Conservation (phyloP, 2,888 invertebrate genomes). For the Bellardia pandia region DNA sequence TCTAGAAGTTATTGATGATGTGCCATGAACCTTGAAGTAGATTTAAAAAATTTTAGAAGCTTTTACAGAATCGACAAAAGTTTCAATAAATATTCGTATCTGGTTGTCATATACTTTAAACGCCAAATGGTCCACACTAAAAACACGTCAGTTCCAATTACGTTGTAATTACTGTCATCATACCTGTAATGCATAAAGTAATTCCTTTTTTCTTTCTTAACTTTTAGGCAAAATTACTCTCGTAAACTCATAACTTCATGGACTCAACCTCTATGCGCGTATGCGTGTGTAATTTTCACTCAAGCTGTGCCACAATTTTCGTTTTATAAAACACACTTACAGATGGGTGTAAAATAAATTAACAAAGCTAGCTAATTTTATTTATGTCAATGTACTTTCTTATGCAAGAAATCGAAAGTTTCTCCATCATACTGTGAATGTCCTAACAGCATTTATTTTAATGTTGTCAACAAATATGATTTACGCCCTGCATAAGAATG, state of each 20-base stretch:
- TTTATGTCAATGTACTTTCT: too few relatives aligned
- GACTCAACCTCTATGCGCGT: slow-evolving; percentile 1
- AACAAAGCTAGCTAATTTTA: background rate
- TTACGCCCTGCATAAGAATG: too few relatives aligned
- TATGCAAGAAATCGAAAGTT: too few relatives aligned
- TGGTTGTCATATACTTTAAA: background rate
- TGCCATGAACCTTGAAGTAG: slow-evolving; percentile 58
- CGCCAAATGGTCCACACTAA: slow-evolving; percentile 21
- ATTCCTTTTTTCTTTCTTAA: slow-evolving; percentile 17
- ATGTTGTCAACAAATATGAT: too few relatives aligned
- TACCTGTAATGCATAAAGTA: slow-evolving; percentile 57
- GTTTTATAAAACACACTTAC: background rate
- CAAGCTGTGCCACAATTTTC: slow-evolving; percentile 37
- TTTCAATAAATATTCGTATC: background rate
- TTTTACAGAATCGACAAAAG: background rate
- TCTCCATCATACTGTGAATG: too few relatives aligned
- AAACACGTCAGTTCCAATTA: slow-evolving; percentile 50
- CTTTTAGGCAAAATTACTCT: slow-evolving; percentile 11
- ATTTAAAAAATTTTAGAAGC: slow-evolving; percentile 18
- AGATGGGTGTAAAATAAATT: background rate
- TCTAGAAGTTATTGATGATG: slow-evolving; percentile 44
- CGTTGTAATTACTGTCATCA: slow-evolving; percentile 63
- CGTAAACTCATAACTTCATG: slow-evolving; percentile 32
- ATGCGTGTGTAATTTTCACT: slow-evolving; percentile 6
- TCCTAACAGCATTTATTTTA: too few relatives aligned